Percentiles rank a stretch among this genome's conserved stretches.
Conservation (phyloP, 2,113 vertebrate species). For the Microcebus ravelobensis region DNA sequence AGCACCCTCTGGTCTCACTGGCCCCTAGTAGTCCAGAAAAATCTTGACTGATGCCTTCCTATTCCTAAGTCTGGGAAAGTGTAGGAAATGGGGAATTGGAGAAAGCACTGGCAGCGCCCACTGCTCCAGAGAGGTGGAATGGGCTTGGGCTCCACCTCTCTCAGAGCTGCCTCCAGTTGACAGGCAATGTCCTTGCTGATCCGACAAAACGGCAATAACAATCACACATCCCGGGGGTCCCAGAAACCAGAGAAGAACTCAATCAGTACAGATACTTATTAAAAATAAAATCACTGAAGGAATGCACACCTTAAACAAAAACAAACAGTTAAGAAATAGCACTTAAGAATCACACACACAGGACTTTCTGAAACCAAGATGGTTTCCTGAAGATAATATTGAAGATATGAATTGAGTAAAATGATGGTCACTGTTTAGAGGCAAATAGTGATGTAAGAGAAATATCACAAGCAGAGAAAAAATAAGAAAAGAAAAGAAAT, state of each 20-base stretch:
- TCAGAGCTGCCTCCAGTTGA: neutral
- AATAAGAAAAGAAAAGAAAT: neutral
- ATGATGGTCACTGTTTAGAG: neutral
- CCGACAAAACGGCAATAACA: neutral
- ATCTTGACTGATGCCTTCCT: neutral
- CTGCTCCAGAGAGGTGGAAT: neutral
- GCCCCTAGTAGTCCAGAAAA: neutral
- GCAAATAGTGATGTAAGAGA: neutral
- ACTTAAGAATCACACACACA: neutral
- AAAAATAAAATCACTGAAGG: neutral
- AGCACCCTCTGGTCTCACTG: neutral
- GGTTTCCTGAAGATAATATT: neutral
- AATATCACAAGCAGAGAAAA: neutral
- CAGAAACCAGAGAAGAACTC: neutral
- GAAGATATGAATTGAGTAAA: neutral
- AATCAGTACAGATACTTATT: neutral
- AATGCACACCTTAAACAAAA: neutral
- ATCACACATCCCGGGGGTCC: accelerated
- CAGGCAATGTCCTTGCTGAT: neutral
- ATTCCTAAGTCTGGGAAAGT: neutral
- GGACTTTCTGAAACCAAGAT: neutral
- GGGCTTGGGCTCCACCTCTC: no score
- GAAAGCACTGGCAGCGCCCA: neutral
- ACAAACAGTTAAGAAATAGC: neutral
- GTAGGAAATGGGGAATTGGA: neutral